Conservation (phyloP, 2,113 vertebrate species). For the Barbus barbus region DNA sequence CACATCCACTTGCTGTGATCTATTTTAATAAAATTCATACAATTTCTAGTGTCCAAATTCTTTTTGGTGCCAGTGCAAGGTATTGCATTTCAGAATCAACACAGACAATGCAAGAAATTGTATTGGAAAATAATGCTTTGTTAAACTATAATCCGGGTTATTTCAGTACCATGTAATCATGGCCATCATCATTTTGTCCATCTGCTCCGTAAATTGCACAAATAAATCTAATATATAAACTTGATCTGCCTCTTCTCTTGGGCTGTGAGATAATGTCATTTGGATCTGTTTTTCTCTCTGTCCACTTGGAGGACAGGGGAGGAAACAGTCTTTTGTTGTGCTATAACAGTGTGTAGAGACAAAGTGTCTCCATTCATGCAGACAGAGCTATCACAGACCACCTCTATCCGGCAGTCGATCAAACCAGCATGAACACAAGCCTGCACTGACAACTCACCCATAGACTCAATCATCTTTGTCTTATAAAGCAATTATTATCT, state of each 20-base stretch:
- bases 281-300: constrained; percentile 24
- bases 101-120: neutral
- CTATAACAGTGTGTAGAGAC: constrained; percentile 44
- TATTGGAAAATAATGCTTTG: neutral
- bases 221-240: constrained; percentile 11
- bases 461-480: neutral
- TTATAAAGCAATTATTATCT: neutral
- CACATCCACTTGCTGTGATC: neutral
- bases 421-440: constrained; percentile 40
- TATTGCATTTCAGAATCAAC: neutral
- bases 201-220: neutral
- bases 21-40: neutral
- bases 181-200: neutral
- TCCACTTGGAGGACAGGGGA: constrained; percentile 26
- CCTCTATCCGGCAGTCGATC: constrained; percentile 46
- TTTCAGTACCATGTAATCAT: neutral
- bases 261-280: constrained; percentile 13
- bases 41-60: too few relatives aligned
- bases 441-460: neutral
- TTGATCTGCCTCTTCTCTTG: constrained; percentile 43
- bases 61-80: neutral
- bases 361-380: constrained; percentile 57
- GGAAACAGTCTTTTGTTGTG: constrained; percentile 48
- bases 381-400: constrained; percentile 38
- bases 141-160: neutral